Percentiles rank a stretch among this genome's conserved stretches.
phyloP scores from a whole-genome alignment of 2,888 invertebrate genomes.

The Troides helena region DNA sequence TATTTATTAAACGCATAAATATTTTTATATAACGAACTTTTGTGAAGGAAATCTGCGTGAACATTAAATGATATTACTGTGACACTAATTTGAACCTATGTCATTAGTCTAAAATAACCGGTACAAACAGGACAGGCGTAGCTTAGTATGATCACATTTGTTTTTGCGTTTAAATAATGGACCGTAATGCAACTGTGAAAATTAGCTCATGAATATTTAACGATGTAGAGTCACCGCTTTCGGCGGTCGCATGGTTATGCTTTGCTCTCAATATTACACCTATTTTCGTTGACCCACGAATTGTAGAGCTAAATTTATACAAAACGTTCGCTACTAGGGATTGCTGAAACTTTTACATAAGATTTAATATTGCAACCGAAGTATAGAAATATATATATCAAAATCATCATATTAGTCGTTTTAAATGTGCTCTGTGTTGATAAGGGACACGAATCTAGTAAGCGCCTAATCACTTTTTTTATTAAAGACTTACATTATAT shows the following conservation, averaged over 20 bases:
- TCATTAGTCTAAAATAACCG: slow-evolving; percentile 6
- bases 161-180: slow-evolving; percentile 19
- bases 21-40: not conserved
- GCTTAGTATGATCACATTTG: slow-evolving; percentile 16
- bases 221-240: slow-evolving; percentile 14
- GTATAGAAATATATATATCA: too few relatives aligned
- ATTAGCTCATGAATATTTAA: slow-evolving; percentile 22
- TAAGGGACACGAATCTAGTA: too few relatives aligned
- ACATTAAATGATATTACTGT: not conserved
- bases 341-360: not conserved
- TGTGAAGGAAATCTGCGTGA: not conserved
- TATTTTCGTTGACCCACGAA: slow-evolving; percentile 1
- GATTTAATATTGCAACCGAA: too few relatives aligned
- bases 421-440: too few relatives aligned
- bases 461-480: too few relatives aligned
- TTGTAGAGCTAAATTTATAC: not conserved
- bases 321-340: not conserved
- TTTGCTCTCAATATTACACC: slow-evolving; percentile 6
- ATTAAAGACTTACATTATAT: too few relatives aligned
- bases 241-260: slow-evolving; percentile 9
- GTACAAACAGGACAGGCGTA: slow-evolving; percentile 12
- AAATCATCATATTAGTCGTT: too few relatives aligned
- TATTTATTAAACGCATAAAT: not conserved
- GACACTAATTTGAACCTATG: not conserved
- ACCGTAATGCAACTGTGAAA: slow-evolving; percentile 11